Evolutionary conservation across 2,888 invertebrate genomes (phyloP), one percentile per base, ranked within the genome.

Genomic region (Actias luna): DNA sequence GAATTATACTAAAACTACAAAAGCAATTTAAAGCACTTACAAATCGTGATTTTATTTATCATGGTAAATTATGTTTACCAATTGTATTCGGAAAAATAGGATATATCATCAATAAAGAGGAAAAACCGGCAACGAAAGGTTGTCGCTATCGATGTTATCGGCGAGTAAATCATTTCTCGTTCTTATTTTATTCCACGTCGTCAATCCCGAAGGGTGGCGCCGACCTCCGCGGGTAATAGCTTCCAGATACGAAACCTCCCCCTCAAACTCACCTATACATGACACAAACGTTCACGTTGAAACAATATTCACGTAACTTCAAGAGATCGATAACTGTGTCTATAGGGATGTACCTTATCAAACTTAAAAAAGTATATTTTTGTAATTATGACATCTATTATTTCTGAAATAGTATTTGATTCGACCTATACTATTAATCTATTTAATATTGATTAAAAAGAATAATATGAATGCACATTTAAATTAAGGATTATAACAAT

Each of bases 131-230:
- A 72, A 69, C 72, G 71, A 72, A 73, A 68, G 66, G 73, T 68
- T 72, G 72, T 80, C 78, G 77, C 75, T 77, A 76, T 74, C 25
- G 72, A 71, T 76, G 82, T 79, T 86, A 86, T 85, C 85, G 80
- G 71, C 72, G 79, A 79, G 82, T 85, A 84, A 86, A 89, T 89
- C 87, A 88, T 87, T 87, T 85, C 85, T 84, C 84, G 83, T 84
- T 85, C 75, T 82, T 87, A 88, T 88, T 89, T 88, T 87, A 85
- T 89, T 87, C 84, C 86, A 75, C 81, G 68, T 79, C 85, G 78
- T 68, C 75, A 80, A 70, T 74, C 72, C 76, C 73, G 71, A 74
- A 77, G 84, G 85, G 82, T 76, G 79, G 78, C 72, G 67, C 76
- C 79, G 71, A 71, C 76, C 77, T 74, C 76, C 75, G 70, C 70